Base-by-base conservation (phyloP, 1,140 invertebrate genomes). In the Monochamus saltuarius region DNA sequence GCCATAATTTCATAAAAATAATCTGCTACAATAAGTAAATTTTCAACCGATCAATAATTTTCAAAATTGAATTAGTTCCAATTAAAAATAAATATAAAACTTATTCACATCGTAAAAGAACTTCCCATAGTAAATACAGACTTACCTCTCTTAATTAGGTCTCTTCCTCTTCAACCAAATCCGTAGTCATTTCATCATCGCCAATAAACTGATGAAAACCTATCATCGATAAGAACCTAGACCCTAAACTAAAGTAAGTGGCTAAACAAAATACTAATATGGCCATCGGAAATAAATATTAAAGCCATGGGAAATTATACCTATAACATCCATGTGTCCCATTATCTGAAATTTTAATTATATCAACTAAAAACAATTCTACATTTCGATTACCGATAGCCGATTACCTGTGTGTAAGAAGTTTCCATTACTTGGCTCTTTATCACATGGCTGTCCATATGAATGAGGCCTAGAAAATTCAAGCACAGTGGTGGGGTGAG, bases 301-400 rank as follows among this genome's bases (percentile, higher is more conserved):
- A 78, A 99, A 99, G 16, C 97, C 97, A 78, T 98, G 91, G 1
- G 95, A 94, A 61, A 99, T 93, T 54, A 99, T 94, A 8, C 92
- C 89, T 54, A 99, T 89, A 0, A 99, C 94, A 81, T 99, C 96
- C 95, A 99, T 95, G 73, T 99, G 97, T 16, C 97, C 97, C 97
- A 99, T 99, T 61, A 99, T 90, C 91, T 96, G 76, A n/a, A 75
- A 47, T 57, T 47, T 35, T n/a, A 7, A 8, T 35, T 4, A 13
- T 14, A 49, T 37, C 16, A 16, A 38, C 6, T 16, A 43, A 9
- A 13, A 14, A 10, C 3, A 17, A 22, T 40, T 40, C 11, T 40
- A n/a, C 14, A 40, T 8, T n/a, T 40, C 2, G 11, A n/a, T 40
- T n/a, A n/a, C 4, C 14, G 39, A 11, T 40, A n/a, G 8, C 45